Base-by-base conservation (phyloP, 2,888 invertebrate genomes). In the Aquatica leii region DNA sequence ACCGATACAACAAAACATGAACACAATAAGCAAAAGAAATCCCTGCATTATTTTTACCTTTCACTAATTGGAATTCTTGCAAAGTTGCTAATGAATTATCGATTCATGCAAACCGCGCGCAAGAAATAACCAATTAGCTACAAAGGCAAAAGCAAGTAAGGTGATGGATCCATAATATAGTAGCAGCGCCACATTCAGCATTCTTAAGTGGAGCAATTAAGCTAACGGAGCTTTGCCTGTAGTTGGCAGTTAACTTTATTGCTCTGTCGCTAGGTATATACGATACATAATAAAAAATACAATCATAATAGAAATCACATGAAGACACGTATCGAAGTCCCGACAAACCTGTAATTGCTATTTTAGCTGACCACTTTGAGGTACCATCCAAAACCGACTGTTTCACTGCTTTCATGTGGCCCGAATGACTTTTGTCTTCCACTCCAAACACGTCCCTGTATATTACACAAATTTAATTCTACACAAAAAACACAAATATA, bases 361-460 rank as follows among this genome's bases (percentile, higher is more conserved):
- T 98, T 90, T 98, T 98, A 80, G 98, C 98, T 81, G 98, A 98
- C 98, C 98, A 98, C 87, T 98, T 98, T 83, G 97, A 97, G 75
- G 98, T 98, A 81, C 98, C 98, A 86, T 98, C 98, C 84, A 98
- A 89, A 79, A 98, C 98, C 80, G 95, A 95, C 86, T 98, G 97
- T 88, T 98, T 97, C 80, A 98, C 97, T 73, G 95, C 92, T 85
- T 94, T 95, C 95, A 98, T 95, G 86, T 98, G 96, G 79, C 95
- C 94, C 73, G 90, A 86, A 85, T 98, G 97, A 80, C 90, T 92
- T 85, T 95, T 95, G 82, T 91, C 91, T 84, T 98, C 97, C 81
- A 97, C 93, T 86, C 93, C 90, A 87, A 96, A 97, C 84, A 97
- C 97, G 86, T 91, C 92, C 92, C 97, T 97, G 88, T 67, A 66